Base-by-base conservation (phyloP, 2,888 invertebrate species). In the Apodemia mormo region DNA sequence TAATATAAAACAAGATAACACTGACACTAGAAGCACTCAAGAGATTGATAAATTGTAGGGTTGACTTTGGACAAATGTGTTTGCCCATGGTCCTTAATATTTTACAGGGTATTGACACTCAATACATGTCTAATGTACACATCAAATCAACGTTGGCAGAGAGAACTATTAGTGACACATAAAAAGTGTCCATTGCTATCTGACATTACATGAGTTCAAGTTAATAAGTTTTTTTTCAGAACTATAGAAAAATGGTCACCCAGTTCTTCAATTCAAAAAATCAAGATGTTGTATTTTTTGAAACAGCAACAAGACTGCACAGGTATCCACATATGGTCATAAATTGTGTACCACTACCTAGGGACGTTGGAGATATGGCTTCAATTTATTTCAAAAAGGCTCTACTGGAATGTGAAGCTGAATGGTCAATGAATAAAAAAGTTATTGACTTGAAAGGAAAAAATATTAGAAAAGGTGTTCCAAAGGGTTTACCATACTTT, bases 341-440 rank as follows among this genome's bases (percentile, higher is more conserved):
- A 67, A 97, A 99, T 80, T 99, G 99, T 92, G 94, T 99, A 10
- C 98, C 99, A 0, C 79, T 98, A 72, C 96, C 96, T 4, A 94
- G 95, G 78, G 97, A 98, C 86, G 94, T 96, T 29, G 98, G 97
- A 1, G 98, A 98, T 79, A 92, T 96, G 90, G 97, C 98, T 4
- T 97, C 99, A 0, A 98, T 99, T 81, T 99, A 98, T 88, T 99
- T 99, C 87, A 99, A 99, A 94, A 99, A 99, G 94, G 99, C 99
- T 0, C 95, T 99, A 71, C 94, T 97, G 79, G 99, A 99, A 85
- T 98, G 97, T 75, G 99, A 99, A 89, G 95, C 95, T 29, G 99
- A 99, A 88, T 99, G 99, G 99, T 95, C 97, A 5, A 96, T 96
- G 81, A 99, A 99, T 85, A 98, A 98, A 84, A 99, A 99, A 93